Evolutionary conservation across 2,797 vertebrate genomes (phyloP).

Genomic region (Pangasius macronema): DNA sequence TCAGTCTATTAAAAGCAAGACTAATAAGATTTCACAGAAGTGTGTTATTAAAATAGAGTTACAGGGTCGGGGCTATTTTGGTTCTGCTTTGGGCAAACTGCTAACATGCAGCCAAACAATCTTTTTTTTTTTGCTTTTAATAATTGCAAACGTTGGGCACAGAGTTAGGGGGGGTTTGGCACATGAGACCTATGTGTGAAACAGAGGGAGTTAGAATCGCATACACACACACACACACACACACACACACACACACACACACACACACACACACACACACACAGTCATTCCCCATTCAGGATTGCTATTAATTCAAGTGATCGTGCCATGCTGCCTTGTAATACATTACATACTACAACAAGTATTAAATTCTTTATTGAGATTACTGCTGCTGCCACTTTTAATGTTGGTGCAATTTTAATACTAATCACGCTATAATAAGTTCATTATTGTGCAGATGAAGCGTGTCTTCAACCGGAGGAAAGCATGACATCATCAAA

Average conservation of each 20-base stretch:
- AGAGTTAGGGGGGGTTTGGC: slow-evolving; percentile 9
- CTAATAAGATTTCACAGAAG: slow-evolving; percentile 80
- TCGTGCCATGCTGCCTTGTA: slow-evolving; percentile 75
- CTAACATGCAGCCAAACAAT: slow-evolving; percentile 63
- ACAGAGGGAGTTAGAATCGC: slow-evolving; percentile 3
- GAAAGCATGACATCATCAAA: slow-evolving; percentile 14
- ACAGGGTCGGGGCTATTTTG: slow-evolving; percentile 74
- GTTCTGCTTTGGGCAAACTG: slow-evolving; percentile 71
- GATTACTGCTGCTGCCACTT: slow-evolving; percentile 77
- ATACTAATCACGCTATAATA: slow-evolving; percentile 40
- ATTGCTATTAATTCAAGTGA: slow-evolving; percentile 79
- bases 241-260: slow-evolving; percentile 12
- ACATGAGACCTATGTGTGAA: slow-evolving; percentile 23
- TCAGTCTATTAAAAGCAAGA: slow-evolving; percentile 78
- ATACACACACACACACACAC: slow-evolving; percentile 11
- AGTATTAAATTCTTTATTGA: slow-evolving; percentile 69
- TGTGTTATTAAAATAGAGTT: slow-evolving; percentile 79
- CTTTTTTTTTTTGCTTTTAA: slow-evolving; percentile 23
- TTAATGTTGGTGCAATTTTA: slow-evolving; percentile 64
- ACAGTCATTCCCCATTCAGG: slow-evolving; percentile 60
- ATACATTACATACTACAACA: slow-evolving; percentile 74
- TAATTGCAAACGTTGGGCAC: slow-evolving; percentile 35
- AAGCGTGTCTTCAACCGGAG: slow-evolving; percentile 18
- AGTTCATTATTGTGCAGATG: slow-evolving; percentile 29
- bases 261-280: slow-evolving; percentile 5